A percentile compares a stretch with the other conserved stretches of the same genome.
phyloP scores from a whole-genome alignment of 2,888 invertebrate species.

The Iselma pallidipennis region DNA sequence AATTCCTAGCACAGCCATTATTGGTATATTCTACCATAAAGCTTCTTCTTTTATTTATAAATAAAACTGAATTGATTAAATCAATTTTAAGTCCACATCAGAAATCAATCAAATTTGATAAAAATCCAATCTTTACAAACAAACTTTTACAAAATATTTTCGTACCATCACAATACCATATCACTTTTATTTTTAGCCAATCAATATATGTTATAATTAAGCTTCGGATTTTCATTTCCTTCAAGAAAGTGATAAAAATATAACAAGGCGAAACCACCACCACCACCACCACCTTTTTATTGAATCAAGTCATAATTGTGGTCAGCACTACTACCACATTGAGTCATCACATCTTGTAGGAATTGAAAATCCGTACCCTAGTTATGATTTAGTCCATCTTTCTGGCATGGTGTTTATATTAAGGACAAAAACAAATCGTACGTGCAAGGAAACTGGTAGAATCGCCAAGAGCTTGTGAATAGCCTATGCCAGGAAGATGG shows the following conservation, averaged over 20 bases:
- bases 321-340: no score
- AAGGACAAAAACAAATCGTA: neutral
- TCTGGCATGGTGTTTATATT: conserved; percentile 12
- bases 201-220: neutral
- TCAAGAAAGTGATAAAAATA: no score
- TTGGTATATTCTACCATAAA: conserved; percentile 28
- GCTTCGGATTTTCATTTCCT: no score
- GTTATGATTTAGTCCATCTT: conserved; percentile 20
- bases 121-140: neutral
- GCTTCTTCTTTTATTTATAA: conserved; percentile 17
- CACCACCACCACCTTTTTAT: no score
- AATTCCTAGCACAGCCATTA: conserved; percentile 29
- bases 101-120: no score
- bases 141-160: neutral
- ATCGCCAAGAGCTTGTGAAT: conserved; percentile 3
- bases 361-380: no score
- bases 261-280: no score
- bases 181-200: neutral
- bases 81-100: neutral
- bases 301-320: no score
- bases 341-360: no score
- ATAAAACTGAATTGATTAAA: neutral
- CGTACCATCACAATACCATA: neutral
- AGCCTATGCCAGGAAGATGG: conserved; percentile 24
- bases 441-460: conserved; percentile 15